These are phyloP conservation scores for Desoria tigrina DNA, from an alignment of 2,888 invertebrate genomes.

Conservation along the genomic window DNA sequence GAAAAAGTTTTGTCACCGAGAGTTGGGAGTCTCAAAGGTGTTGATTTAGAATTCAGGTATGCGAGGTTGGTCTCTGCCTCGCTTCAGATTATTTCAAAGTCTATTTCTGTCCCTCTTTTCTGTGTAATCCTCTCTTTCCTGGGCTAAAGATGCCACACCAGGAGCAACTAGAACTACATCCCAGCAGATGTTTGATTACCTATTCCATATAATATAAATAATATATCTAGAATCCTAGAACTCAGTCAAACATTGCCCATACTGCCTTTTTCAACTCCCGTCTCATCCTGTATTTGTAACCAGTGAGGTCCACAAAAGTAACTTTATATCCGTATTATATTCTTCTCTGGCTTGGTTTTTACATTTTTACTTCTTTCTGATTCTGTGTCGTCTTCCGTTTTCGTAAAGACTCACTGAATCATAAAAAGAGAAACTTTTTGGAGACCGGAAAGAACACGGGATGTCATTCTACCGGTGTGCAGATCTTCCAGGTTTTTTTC, in stretches of 20 bases:
- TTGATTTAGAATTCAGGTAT: slow-evolving; percentile 51
- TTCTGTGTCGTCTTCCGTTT: slow-evolving; percentile 25
- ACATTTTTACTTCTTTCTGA: slow-evolving; percentile 23
- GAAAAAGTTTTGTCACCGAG: slow-evolving; percentile 43
- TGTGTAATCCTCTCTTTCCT: slow-evolving; percentile 36
- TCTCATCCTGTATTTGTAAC: too few species aligned
- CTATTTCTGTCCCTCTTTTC: slow-evolving; percentile 41
- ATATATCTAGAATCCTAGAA: too few species aligned
- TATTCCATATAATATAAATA: neutral
- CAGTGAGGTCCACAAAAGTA: too few species aligned
- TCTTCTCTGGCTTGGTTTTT: neutral
- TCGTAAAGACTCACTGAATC: slow-evolving; percentile 39
- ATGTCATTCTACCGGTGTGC: slow-evolving; percentile 7
- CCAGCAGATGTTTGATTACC: slow-evolving; percentile 10
- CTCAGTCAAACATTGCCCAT: too few species aligned
- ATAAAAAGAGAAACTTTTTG: slow-evolving; percentile 28
- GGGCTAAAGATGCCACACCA: neutral
- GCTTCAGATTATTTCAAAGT: slow-evolving; percentile 9
- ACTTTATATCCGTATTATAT: too few species aligned
- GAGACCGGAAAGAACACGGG: slow-evolving; percentile 30
- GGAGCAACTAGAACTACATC: neutral
- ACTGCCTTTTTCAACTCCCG: too few species aligned
- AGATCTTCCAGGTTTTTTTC: neutral
- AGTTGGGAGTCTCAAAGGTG: slow-evolving; percentile 35
- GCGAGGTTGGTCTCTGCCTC: slow-evolving; percentile 12